These are phyloP conservation scores for Ichneumoninae sp. DNA, from an alignment of 2,888 invertebrate species.

Conservation along the genomic window DNA sequence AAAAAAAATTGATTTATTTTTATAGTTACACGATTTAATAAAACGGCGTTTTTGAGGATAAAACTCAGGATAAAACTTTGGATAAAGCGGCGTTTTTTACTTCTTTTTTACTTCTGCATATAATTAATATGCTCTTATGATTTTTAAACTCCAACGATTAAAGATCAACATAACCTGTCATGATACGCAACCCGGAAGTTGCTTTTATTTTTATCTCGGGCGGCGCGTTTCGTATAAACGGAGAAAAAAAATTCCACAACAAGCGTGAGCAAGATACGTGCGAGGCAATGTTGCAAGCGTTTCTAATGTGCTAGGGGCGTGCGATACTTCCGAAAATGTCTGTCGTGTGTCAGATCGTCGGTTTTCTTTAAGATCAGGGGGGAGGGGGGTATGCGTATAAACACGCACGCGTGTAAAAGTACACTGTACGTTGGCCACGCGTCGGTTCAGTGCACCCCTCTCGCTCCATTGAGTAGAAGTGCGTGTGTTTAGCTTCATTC, in stretches of 20 bases:
- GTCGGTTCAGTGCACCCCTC: slow-evolving; percentile 62
- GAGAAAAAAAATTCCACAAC: not conserved
- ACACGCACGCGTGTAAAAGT: slow-evolving; percentile 76
- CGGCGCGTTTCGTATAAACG: not conserved
- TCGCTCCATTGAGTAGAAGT: slow-evolving; percentile 74
- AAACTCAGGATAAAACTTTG: too few relatives aligned
- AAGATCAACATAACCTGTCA: not conserved
- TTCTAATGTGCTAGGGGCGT: slow-evolving; percentile 2
- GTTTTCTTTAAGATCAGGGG: slow-evolving; percentile 71
- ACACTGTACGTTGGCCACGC: slow-evolving; percentile 69
- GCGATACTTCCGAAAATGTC: slow-evolving; percentile 61
- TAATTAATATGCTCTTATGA: not conserved
- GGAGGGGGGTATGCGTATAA: slow-evolving; percentile 75
- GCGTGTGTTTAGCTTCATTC: slow-evolving; percentile 79
- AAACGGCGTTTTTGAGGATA: too few relatives aligned
- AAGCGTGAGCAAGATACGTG: not conserved
- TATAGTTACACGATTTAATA: too few relatives aligned
- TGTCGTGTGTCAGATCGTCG: slow-evolving; percentile 75
- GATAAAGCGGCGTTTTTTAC: not conserved
- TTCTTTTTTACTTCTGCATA: not conserved
- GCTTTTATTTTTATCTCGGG: not conserved
- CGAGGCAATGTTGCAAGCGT: slow-evolving; percentile 10
- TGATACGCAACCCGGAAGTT: slow-evolving; percentile 1
- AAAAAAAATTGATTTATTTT: not conserved
- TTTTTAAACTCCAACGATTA: not conserved